Evolutionary conservation across 2,113 vertebrate genomes (phyloP).

Genomic region (Ginglymostoma cirratum): DNA sequence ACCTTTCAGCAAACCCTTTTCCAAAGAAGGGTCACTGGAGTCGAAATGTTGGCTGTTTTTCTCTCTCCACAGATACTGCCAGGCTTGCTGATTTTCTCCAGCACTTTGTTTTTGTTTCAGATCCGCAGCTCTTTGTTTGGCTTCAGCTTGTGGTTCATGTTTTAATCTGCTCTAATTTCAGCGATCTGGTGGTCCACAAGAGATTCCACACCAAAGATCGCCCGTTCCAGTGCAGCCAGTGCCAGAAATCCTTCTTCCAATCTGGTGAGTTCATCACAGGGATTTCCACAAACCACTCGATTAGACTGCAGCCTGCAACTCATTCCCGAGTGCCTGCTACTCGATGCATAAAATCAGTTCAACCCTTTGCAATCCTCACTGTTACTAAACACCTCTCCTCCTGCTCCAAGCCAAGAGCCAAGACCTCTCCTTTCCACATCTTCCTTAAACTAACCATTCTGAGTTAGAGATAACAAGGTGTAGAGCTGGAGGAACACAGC

Average conservation of each 20-base stretch:
- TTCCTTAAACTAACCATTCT: background rate
- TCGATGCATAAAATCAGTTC: background rate
- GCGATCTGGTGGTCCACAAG: constrained; percentile 24
- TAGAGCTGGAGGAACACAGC: no score
- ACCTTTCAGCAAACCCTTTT: no score
- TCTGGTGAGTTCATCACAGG: background rate
- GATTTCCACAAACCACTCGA: background rate
- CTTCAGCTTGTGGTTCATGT: no score
- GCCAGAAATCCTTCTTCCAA: constrained; percentile 29
- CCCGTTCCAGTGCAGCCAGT: constrained; percentile 18
- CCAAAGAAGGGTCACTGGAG: no score
- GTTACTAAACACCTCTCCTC: background rate
- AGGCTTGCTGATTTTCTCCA: no score
- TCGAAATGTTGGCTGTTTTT: no score
- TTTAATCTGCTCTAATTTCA: background rate
- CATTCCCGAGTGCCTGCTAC: background rate
- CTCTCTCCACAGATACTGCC: no score
- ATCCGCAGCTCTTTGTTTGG: no score
- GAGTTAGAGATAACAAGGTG: no score
- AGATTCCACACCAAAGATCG: constrained; percentile 31
- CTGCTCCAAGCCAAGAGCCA: background rate
- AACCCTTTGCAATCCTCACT: background rate
- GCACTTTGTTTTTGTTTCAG: no score
- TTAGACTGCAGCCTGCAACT: background rate
- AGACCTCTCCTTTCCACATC: no score